Conservation (phyloP, 2,888 invertebrate species). For the Sarcophaga caerulescens region DNA sequence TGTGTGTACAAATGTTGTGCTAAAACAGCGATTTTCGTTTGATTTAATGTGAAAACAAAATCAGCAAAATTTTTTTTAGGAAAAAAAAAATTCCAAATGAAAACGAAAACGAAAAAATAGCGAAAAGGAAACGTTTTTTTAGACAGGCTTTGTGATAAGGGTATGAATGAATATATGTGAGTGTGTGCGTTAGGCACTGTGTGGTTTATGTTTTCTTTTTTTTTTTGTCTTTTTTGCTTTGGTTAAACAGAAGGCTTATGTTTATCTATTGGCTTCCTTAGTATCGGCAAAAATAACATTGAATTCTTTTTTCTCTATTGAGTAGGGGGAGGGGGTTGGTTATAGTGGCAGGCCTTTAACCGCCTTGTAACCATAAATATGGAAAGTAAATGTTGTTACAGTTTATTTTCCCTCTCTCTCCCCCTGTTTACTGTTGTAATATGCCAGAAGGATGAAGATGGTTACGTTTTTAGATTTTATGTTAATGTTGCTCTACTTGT, state of each 20-base stretch:
- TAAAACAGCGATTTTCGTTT: constrained; percentile 45
- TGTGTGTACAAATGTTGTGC: constrained; percentile 31
- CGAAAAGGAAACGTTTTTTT: not conserved
- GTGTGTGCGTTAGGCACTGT: constrained; percentile 6
- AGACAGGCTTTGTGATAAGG: not conserved
- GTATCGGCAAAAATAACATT: not conserved
- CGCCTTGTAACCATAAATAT: constrained; percentile 49
- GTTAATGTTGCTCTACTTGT: constrained; percentile 26
- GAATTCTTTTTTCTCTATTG: not conserved
- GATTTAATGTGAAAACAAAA: constrained; percentile 50
- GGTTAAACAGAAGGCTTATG: constrained; percentile 5
- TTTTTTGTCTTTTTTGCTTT: not conserved
- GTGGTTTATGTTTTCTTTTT: constrained; percentile 5
- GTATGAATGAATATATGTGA: not conserved
- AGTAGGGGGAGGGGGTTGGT: not conserved
- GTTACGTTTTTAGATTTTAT: constrained; percentile 28
- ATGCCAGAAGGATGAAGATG: no score
- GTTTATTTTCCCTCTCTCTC: not conserved
- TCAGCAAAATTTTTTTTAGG: constrained; percentile 46
- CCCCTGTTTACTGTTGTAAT: not conserved
- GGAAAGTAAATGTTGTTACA: constrained; percentile 25
- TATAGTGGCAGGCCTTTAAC: constrained; percentile 31
- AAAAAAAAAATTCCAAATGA: constrained; percentile 5
- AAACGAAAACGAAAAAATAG: not conserved
- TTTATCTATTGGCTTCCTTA: constrained; percentile 39